Evolutionary conservation across 2,797 vertebrate species (phyloP).

Genomic region (Eutrigla gurnardus): DNA sequence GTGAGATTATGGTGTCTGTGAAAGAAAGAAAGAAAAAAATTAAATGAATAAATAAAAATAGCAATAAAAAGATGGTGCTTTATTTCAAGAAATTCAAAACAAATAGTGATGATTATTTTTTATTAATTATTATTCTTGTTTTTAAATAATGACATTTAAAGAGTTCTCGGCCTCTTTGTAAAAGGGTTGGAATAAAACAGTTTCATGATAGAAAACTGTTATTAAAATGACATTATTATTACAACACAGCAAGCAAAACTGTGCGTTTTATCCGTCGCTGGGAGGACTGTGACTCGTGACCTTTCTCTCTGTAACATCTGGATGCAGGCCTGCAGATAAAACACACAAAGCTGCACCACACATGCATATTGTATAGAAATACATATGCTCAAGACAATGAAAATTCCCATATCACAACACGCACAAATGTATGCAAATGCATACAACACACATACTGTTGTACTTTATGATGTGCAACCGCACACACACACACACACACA

Average conservation of each 20-base stretch:
- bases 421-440: conserved; percentile 1
- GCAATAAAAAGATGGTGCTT: not conserved
- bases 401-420: not conserved
- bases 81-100: not conserved
- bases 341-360: not conserved
- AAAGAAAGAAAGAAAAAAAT: too few species aligned
- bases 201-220: not conserved
- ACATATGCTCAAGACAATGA: not conserved
- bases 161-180: not conserved
- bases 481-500: conserved; percentile 1
- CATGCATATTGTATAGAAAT: not conserved
- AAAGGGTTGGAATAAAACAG: not conserved
- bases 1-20: not conserved
- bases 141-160: not conserved
- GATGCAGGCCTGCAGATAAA: too few species aligned
- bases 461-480: conserved; percentile 5
- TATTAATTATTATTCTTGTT: not conserved
- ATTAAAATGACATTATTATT: too few species aligned
- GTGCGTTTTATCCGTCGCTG: too few species aligned
- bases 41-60: too few species aligned
- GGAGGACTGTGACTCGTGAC: too few species aligned
- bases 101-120: not conserved
- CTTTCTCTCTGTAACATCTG: too few species aligned
- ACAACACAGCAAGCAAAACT: too few species aligned
- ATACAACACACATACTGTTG: not conserved